These are phyloP conservation scores for Macrosoma leucophasiata DNA, from an alignment of 2,888 invertebrate genomes.

Conservation along the genomic window DNA sequence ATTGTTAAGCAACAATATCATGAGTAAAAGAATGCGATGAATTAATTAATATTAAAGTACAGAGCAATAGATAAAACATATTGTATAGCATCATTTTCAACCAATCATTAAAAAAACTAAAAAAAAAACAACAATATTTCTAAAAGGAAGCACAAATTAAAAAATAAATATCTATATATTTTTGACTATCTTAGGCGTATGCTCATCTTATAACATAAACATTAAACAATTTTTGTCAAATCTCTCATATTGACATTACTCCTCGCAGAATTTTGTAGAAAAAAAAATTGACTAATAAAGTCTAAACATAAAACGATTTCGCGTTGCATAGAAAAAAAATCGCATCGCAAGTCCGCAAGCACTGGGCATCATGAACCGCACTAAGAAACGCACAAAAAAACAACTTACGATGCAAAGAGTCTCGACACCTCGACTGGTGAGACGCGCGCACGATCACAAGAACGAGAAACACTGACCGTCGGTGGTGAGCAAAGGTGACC, in stretches of 20 bases:
- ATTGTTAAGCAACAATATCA: too few species aligned
- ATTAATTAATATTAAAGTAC: too few species aligned
- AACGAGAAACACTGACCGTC: slow-evolving; percentile 34
- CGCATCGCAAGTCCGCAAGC: slow-evolving; percentile 9
- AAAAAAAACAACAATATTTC: neutral
- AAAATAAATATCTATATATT: neutral
- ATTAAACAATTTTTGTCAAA: too few species aligned
- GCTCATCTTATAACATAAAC: too few species aligned
- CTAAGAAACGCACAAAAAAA: slow-evolving; percentile 12
- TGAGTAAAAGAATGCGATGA: too few species aligned
- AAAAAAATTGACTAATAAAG: too few species aligned
- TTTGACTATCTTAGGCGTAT: neutral
- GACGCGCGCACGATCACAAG: slow-evolving; percentile 33
- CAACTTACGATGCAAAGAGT: slow-evolving; percentile 31
- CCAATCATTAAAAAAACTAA: neutral
- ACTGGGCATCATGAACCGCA: slow-evolving; percentile 9
- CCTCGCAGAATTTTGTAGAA: too few species aligned
- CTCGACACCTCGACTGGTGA: slow-evolving; percentile 23
- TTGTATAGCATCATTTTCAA: neutral
- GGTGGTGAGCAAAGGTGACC: slow-evolving; percentile 32
- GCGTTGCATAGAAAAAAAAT: slow-evolving; percentile 8
- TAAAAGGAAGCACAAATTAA: neutral
- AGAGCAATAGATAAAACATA: too few species aligned
- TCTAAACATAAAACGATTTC: too few species aligned
- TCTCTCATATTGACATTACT: too few species aligned